Conservation (phyloP, 2,113 vertebrate genomes). For the Merops nubicus region DNA sequence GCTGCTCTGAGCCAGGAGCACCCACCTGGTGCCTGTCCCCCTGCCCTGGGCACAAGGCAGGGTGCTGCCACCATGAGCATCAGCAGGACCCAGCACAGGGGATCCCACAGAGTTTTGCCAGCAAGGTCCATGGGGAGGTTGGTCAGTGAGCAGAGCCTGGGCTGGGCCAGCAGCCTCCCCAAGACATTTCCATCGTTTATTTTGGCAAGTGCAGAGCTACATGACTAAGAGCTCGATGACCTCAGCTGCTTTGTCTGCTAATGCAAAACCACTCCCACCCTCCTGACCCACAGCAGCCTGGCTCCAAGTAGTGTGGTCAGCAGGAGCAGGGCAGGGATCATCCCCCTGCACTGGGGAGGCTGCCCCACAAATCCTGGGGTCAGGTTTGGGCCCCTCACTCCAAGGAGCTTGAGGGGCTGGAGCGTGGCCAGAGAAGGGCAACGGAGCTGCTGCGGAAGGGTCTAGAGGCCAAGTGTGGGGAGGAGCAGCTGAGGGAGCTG, state of each 20-base stretch:
- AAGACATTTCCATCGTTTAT: background rate
- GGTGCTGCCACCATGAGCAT: rapidly evolving
- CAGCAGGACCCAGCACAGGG: rapidly evolving
- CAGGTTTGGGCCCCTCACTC: too few species aligned
- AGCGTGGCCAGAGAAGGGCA: too few species aligned
- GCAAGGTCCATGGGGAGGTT: background rate
- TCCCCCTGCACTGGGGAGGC: too few species aligned
- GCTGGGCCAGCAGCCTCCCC: background rate
- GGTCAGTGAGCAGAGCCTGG: background rate
- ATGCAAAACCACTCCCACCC: background rate
- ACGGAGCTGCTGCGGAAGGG: too few species aligned
- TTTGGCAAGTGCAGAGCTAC: background rate
- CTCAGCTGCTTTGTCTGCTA: background rate
- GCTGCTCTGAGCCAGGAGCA: background rate
- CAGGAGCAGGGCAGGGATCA: too few species aligned
- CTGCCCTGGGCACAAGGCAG: rapidly evolving
- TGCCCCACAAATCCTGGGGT: too few species aligned
- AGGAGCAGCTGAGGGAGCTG: too few species aligned
- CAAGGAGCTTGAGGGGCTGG: too few species aligned
- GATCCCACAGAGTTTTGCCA: rapidly evolving
- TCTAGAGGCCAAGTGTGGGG: too few species aligned
- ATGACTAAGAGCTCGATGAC: background rate
- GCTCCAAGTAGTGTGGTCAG: too few species aligned
- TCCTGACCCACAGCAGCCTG: background rate
- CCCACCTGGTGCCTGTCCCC: background rate